A percentile compares a stretch with the other conserved stretches of the same genome.
These are phyloP conservation scores for Geothlypis trichas DNA, from an alignment of 2,113 vertebrate genomes.

Conservation along the genomic window DNA sequence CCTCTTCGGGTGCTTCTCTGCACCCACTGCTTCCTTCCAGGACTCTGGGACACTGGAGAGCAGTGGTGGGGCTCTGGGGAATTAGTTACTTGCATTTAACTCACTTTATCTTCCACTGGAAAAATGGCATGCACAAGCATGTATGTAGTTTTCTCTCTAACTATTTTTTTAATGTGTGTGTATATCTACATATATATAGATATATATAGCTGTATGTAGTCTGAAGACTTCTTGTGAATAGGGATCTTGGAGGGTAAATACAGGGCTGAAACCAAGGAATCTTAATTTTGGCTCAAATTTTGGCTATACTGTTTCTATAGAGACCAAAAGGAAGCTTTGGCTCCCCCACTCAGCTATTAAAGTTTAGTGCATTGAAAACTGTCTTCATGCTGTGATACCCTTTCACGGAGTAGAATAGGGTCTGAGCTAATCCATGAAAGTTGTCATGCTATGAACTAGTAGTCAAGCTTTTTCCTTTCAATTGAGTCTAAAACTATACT, in stretches of 20 bases:
- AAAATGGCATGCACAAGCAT: background rate
- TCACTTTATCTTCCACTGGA: conserved; percentile 8
- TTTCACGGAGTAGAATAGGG: conserved; percentile 96
- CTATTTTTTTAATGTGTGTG: background rate
- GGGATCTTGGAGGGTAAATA: conserved; percentile 67
- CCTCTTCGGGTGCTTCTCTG: background rate
- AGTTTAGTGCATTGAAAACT: conserved; percentile 93
- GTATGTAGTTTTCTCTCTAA: background rate
- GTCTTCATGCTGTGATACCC: conserved; percentile 96
- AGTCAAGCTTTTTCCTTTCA: conserved; percentile 97
- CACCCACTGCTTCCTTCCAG: background rate
- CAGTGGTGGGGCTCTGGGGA: conserved; percentile 24
- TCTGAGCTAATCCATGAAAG: conserved; percentile 99
- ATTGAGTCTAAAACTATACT: conserved; percentile 90
- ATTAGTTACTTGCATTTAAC: conserved; percentile 59
- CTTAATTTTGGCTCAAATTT: conserved; percentile 94
- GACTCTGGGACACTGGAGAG: conserved; percentile 14
- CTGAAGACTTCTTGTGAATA: conserved; percentile 66
- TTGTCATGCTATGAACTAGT: conserved; percentile 95
- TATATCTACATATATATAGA: background rate
- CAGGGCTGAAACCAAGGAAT: conserved; percentile 84
- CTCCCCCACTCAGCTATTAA: conserved; percentile 95
- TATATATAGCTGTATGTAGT: background rate
- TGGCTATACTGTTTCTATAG: conserved; percentile 95
- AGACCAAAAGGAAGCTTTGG: conserved; percentile 88